phyloP scores from a whole-genome alignment of 2,888 invertebrate genomes.

The Meganola albula region DNA sequence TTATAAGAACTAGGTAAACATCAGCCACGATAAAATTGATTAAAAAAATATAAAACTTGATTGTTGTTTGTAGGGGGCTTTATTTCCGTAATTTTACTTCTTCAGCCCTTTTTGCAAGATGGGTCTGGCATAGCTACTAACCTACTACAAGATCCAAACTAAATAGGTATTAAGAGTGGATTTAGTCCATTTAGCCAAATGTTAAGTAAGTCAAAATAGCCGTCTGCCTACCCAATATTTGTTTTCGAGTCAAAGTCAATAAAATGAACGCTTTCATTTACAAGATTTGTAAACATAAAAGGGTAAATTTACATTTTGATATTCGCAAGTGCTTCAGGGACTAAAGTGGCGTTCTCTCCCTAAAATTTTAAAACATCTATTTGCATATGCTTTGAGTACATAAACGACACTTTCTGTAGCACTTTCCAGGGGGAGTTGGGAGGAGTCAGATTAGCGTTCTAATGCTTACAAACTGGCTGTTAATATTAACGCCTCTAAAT shows the following conservation, averaged over 20 bases:
- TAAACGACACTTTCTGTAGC: slow-evolving; percentile 76
- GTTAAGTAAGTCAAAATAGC: slow-evolving; percentile 31
- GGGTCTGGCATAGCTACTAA: no score
- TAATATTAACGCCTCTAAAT: slow-evolving; percentile 6
- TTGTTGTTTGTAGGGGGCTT: no score
- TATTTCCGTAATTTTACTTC: no score
- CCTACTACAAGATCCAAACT: no score
- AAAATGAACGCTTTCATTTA: slow-evolving; percentile 74
- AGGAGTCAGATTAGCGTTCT: slow-evolving; percentile 23
- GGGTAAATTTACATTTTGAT: slow-evolving; percentile 78
- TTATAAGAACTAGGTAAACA: no score
- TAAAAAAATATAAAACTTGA: no score
- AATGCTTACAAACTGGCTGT: slow-evolving; percentile 20
- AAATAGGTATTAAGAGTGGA: no score
- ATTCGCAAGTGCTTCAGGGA: slow-evolving; percentile 73
- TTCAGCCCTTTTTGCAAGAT: no score
- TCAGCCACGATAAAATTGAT: no score
- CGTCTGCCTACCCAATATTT: slow-evolving; percentile 38
- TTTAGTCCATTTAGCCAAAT: no score
- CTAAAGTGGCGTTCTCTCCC: slow-evolving; percentile 73
- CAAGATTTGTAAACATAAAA: slow-evolving; percentile 77
- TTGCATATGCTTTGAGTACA: slow-evolving; percentile 78
- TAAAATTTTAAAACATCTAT: slow-evolving; percentile 77
- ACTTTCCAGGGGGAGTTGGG: slow-evolving; percentile 45
- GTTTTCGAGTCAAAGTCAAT: slow-evolving; percentile 60